phyloP scores from a whole-genome alignment of 35 echinoderm and acorn worm species.

The Holothuria glaberrima region DNA sequence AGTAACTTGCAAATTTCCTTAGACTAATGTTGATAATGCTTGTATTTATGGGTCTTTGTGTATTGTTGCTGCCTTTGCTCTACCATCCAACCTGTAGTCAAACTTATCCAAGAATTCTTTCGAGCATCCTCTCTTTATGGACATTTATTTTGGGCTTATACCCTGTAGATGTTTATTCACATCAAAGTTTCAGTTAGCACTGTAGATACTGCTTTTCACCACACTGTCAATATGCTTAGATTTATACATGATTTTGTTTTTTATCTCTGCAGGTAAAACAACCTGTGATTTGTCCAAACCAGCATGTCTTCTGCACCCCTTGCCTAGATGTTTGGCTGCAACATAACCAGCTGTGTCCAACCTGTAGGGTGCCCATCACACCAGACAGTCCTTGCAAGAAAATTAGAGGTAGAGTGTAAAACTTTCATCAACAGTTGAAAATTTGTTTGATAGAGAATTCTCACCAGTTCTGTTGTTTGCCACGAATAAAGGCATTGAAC shows the following conservation, averaged over 20 bases:
- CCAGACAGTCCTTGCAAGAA: conserved; percentile 94
- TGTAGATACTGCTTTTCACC: not conserved
- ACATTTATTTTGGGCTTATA: no score
- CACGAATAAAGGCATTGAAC: no score
- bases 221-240: not conserved
- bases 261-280: conserved; percentile 76
- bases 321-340: conserved; percentile 89
- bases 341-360: conserved; percentile 86
- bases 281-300: conserved; percentile 89
- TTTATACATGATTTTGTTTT: not conserved
- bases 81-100: no score
- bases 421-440: not conserved
- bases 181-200: no score
- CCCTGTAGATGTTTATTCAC: no score
- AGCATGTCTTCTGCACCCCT: conserved; percentile 90
- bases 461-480: no score
- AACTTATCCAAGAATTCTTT: no score
- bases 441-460: not conserved
- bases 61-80: no score
- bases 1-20: no score
- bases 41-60: no score
- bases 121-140: no score
- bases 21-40: no score
- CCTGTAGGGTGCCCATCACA: conserved; percentile 87
- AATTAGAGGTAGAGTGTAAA: conserved; percentile 62